These are phyloP conservation scores for Thaumatotibia leucotreta DNA, from an alignment of 1,140 invertebrate species.

Conservation along the genomic window DNA sequence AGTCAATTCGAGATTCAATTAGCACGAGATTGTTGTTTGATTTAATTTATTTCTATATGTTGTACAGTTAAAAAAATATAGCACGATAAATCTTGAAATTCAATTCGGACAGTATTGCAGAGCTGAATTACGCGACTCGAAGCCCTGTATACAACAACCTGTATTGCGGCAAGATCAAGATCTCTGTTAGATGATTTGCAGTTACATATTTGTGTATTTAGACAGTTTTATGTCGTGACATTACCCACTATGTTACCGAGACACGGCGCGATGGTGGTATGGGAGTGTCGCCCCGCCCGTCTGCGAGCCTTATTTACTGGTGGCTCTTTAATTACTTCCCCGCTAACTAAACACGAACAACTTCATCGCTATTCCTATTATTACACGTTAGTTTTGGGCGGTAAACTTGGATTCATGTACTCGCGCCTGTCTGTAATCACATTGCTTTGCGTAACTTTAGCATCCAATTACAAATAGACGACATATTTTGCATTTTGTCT, in stretches of 20 bases:
- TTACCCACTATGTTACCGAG: slow-evolving; percentile 35
- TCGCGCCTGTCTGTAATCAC: not conserved
- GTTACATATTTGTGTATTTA: not conserved
- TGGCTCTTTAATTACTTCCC: slow-evolving; percentile 48
- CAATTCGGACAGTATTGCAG: no score
- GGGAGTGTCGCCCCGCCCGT: slow-evolving; percentile 52
- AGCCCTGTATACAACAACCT: no score
- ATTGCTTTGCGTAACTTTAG: not conserved
- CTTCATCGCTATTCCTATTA: slow-evolving; percentile 29
- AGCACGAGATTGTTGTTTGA: no score
- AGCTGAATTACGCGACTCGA: no score
- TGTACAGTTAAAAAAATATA: no score
- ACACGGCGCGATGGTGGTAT: slow-evolving; percentile 33
- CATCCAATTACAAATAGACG: not conserved
- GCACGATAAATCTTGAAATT: no score
- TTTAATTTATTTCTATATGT: no score
- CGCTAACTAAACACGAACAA: slow-evolving; percentile 40
- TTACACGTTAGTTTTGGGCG: not conserved
- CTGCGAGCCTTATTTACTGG: slow-evolving; percentile 37
- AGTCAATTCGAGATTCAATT: no score
- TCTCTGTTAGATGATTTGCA: no score
- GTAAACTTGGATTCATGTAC: not conserved
- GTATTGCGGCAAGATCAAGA: no score
- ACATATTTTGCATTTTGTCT: not conserved
- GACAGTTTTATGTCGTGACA: slow-evolving; percentile 41